Percentiles rank a stretch among this genome's conserved stretches.
Evolutionary conservation across 2,888 invertebrate genomes (phyloP).

Genomic region (Mesorhabditis belari): DNA sequence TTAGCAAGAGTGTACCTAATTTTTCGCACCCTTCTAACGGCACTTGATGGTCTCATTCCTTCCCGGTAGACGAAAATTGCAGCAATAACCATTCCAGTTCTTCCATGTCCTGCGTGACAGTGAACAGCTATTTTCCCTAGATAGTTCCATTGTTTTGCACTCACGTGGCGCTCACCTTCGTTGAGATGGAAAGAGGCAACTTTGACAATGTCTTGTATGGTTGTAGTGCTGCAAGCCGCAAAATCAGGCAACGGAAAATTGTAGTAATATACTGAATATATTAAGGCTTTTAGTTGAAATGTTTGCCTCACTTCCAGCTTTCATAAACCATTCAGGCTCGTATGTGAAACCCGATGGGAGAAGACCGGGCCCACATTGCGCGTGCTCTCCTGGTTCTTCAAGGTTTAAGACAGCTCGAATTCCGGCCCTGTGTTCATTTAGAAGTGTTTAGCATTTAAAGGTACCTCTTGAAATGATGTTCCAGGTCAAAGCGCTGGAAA

Average conservation of each 20-base stretch:
- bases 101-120: slow-evolving; percentile 69
- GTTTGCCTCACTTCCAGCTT: slow-evolving; percentile 67
- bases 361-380: slow-evolving; percentile 72
- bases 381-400: slow-evolving; percentile 76
- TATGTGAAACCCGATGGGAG: slow-evolving; percentile 73
- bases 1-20: slow-evolving; percentile 57
- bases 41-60: slow-evolving; percentile 70
- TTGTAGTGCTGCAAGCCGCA: slow-evolving; percentile 70
- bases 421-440: slow-evolving; percentile 62
- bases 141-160: not conserved
- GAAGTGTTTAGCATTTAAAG: slow-evolving; percentile 19
- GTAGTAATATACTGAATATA: slow-evolving; percentile 72
- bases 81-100: slow-evolving; percentile 79
- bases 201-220: slow-evolving; percentile 81
- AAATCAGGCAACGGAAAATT: slow-evolving; percentile 81
- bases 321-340: slow-evolving; percentile 76
- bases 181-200: slow-evolving; percentile 75
- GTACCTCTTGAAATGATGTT: slow-evolving; percentile 70
- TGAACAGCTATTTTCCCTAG: slow-evolving; percentile 61
- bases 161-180: slow-evolving; percentile 64
- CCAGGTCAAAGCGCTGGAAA: slow-evolving; percentile 70
- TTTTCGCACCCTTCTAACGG: slow-evolving; percentile 71
- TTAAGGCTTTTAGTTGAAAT: not conserved
- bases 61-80: slow-evolving; percentile 76
- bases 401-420: slow-evolving; percentile 78